Evolutionary conservation across 2,888 invertebrate genomes (phyloP).

Genomic region (Xestia c-nigrum): DNA sequence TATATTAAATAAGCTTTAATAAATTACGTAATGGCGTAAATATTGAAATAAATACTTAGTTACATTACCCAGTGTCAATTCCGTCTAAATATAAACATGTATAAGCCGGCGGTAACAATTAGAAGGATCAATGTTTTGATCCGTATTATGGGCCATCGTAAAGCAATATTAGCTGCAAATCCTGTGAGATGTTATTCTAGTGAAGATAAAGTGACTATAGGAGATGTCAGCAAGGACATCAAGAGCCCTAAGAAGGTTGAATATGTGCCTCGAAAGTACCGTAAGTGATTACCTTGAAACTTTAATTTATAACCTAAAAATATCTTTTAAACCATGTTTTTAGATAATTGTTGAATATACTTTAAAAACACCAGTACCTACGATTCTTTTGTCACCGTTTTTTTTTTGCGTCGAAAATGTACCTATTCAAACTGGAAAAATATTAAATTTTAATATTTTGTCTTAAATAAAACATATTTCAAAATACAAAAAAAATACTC

Average conservation of each 20-base stretch:
- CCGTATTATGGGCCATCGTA: slow-evolving; percentile 85
- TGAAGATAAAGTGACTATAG: slow-evolving; percentile 92
- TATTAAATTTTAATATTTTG: background rate
- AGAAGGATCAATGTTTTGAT: slow-evolving; percentile 88
- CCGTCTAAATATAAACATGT: slow-evolving; percentile 74
- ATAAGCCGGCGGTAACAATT: slow-evolving; percentile 84
- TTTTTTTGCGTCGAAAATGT: background rate
- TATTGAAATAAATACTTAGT: slow-evolving; percentile 41
- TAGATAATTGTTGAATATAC: background rate
- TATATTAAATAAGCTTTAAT: slow-evolving; percentile 57
- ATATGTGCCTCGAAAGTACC: slow-evolving; percentile 95
- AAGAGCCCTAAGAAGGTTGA: slow-evolving; percentile 92
- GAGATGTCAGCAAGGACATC: slow-evolving; percentile 92
- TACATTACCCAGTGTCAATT: slow-evolving; percentile 40
- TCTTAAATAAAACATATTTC: background rate
- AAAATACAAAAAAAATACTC: no score
- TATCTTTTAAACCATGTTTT: slow-evolving; percentile 34
- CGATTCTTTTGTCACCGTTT: background rate
- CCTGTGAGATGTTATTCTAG: slow-evolving; percentile 85
- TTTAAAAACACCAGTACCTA: background rate
- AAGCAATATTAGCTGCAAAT: slow-evolving; percentile 81
- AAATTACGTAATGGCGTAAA: slow-evolving; percentile 57
- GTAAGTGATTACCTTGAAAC: slow-evolving; percentile 89
- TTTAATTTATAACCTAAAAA: slow-evolving; percentile 68
- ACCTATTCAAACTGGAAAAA: background rate